Evolutionary conservation across 2,888 invertebrate species (phyloP).

Genomic region (Spodoptera picta): DNA sequence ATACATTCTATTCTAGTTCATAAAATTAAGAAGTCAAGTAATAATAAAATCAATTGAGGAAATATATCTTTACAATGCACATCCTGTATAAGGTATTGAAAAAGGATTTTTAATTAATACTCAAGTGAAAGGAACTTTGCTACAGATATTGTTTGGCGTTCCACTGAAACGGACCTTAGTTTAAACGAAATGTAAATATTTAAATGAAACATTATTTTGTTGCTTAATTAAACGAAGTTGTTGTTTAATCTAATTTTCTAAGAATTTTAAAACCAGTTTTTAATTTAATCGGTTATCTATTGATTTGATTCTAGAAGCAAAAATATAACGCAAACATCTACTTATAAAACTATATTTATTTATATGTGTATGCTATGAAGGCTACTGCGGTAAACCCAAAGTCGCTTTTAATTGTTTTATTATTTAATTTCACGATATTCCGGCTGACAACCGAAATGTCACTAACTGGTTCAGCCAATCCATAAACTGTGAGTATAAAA

Average conservation of each 20-base stretch:
- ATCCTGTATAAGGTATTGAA: constrained; percentile 27
- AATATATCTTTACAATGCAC: constrained; percentile 39
- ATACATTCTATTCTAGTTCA: constrained; percentile 38
- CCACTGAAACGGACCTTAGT: constrained; percentile 11
- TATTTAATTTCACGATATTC: constrained; percentile 26
- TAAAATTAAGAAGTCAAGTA: constrained; percentile 32
- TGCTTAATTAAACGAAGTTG: background rate
- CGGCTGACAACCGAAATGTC: constrained; percentile 45
- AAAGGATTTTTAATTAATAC: constrained; percentile 35
- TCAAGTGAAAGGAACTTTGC: constrained; percentile 47
- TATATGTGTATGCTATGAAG: too few relatives aligned
- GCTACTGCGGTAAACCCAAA: too few relatives aligned
- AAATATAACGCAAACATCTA: background rate
- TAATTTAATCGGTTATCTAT: background rate
- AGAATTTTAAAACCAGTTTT: constrained; percentile 9
- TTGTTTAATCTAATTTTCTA: background rate
- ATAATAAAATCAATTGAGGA: constrained; percentile 54
- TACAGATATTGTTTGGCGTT: constrained; percentile 12
- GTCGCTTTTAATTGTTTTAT: constrained; percentile 10
- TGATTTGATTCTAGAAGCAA: too few relatives aligned
- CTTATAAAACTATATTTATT: too few relatives aligned
- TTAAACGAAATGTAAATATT: background rate
- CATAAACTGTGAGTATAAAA: constrained; percentile 22
- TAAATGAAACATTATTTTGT: background rate
- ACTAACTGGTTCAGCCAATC: constrained; percentile 28